phyloP scores from a whole-genome alignment of 2,888 invertebrate species.

The Lordiphosa andalusiaca region DNA sequence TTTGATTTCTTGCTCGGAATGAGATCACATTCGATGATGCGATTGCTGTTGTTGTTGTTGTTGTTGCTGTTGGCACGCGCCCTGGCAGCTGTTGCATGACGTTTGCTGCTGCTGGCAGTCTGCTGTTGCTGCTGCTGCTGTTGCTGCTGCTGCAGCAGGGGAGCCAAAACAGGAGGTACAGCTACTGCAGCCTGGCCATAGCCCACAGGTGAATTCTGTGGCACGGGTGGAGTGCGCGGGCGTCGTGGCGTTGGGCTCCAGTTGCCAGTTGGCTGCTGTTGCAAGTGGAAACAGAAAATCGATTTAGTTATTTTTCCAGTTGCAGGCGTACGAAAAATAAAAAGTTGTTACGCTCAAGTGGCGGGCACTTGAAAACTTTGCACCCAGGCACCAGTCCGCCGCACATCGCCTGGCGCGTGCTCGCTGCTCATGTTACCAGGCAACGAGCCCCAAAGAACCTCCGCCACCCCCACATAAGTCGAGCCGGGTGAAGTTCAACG shows the following conservation, averaged over 20 bases:
- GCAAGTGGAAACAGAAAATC: constrained; percentile 49
- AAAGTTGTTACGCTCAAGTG: constrained; percentile 61
- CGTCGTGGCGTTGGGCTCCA: constrained; percentile 55
- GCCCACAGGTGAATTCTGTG: constrained; percentile 71
- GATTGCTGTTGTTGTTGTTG: constrained; percentile 47
- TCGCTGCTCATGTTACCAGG: constrained; percentile 58
- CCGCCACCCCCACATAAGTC: constrained; percentile 11
- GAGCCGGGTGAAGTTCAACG: constrained; percentile 61
- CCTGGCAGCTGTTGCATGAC: constrained; percentile 17
- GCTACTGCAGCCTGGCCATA: constrained; percentile 43
- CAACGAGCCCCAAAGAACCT: constrained; percentile 47
- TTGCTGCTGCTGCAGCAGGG: constrained; percentile 46
- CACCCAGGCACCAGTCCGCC: constrained; percentile 13
- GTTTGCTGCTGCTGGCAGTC: constrained; percentile 23
- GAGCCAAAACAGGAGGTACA: constrained; percentile 48
- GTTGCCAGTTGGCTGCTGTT: constrained; percentile 37
- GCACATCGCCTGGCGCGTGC: constrained; percentile 37
- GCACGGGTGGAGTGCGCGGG: constrained; percentile 62
- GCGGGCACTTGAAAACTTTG: constrained; percentile 59
- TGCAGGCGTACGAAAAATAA: constrained; percentile 16
- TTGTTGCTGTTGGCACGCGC: constrained; percentile 12
- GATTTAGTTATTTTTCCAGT: constrained; percentile 61
- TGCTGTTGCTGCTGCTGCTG: constrained; percentile 35
- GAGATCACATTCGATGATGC: constrained; percentile 77
- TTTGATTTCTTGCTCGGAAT: constrained; percentile 78